Base-by-base conservation (phyloP, 2,113 vertebrate species). In the Loxodonta africana region DNA sequence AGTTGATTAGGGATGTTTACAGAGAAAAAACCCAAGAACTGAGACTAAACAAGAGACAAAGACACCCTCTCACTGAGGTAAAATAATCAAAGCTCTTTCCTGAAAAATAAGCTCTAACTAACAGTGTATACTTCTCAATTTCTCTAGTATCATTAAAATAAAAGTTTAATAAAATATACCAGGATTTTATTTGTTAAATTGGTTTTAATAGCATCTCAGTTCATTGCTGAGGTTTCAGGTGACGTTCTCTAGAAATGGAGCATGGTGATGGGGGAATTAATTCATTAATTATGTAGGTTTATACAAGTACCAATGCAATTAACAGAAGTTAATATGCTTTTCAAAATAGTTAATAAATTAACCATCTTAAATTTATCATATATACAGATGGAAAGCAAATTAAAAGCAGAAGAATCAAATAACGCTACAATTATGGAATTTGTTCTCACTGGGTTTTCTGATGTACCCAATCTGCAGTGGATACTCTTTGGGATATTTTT, bases 361-460 rank as follows among this genome's bases (percentile, higher is more conserved):
- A 91, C 62, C 4, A 26, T 78, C 4, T 71, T 86, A 33, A 87
- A 88, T 87, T 95, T 86, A 48, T 17, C 7, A 15, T 91, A 63
- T 80, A n/a, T 69, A 6, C 25, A 93, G 93, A 97, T 91, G 91
- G 18, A 83, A 60, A n/a, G 33, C 33, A 94, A 71, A 57, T 44
- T 67, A 83, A 44, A 85, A 81, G 48, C 25, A 82, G 77, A 77
- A 69, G 90, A 26, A 9, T 37, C 44, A 1, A 97, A 97, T 46
- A 6, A 21, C 6, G 90, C 91, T 20, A 30, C 48, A 20, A 21
- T 90, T 8, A 48, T 62, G 6, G 96, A 94, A 48, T 98, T 97
- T 89, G 17, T 96, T n/a, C 89, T 97, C 4, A 17, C 96, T 63
- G 98, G 96, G 4, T 97, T 97, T 82, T 91, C 94, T 62, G 91